Evolutionary conservation across 2,888 invertebrate species (phyloP).

Genomic region (Sipha maydis): DNA sequence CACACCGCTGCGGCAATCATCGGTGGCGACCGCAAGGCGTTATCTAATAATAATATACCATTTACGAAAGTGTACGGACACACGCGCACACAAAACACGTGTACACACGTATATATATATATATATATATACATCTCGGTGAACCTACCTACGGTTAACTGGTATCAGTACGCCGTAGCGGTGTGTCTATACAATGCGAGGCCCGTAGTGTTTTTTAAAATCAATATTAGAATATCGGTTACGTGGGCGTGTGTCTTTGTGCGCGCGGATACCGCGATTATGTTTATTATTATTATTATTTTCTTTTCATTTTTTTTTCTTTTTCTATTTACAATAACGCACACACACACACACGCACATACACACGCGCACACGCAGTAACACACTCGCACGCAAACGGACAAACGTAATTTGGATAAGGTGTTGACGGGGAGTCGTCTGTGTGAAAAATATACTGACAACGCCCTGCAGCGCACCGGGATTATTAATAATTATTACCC

Average conservation of each 20-base stretch:
- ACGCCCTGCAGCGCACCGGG: slow-evolving; percentile 58
- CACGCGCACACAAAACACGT: neutral
- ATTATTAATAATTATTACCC: slow-evolving; percentile 60
- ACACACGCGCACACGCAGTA: neutral
- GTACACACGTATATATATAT: neutral
- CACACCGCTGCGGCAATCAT: neutral
- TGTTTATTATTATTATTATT: slow-evolving; percentile 46
- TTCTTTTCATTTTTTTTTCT: slow-evolving; percentile 19
- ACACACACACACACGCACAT: slow-evolving; percentile 30
- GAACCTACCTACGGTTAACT: neutral
- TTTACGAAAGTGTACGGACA: neutral
- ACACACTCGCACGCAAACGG: neutral
- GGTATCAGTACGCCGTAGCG: neutral
- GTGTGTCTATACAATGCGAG: neutral
- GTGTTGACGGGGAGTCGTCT: slow-evolving; percentile 62
- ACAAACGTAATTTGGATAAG: slow-evolving; percentile 48
- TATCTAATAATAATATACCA: slow-evolving; percentile 39
- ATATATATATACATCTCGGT: neutral
- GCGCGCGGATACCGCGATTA: slow-evolving; percentile 50
- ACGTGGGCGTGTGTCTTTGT: slow-evolving; percentile 60
- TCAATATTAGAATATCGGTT: slow-evolving; percentile 58
- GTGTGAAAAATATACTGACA: slow-evolving; percentile 53
- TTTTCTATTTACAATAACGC: slow-evolving; percentile 37
- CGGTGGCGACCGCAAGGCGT: slow-evolving; percentile 57
- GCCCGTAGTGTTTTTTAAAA: slow-evolving; percentile 30